A percentile compares a stretch with the other conserved stretches of the same genome.
phyloP scores from a whole-genome alignment of 2,113 vertebrate genomes.

The Coracopsis vasa region DNA sequence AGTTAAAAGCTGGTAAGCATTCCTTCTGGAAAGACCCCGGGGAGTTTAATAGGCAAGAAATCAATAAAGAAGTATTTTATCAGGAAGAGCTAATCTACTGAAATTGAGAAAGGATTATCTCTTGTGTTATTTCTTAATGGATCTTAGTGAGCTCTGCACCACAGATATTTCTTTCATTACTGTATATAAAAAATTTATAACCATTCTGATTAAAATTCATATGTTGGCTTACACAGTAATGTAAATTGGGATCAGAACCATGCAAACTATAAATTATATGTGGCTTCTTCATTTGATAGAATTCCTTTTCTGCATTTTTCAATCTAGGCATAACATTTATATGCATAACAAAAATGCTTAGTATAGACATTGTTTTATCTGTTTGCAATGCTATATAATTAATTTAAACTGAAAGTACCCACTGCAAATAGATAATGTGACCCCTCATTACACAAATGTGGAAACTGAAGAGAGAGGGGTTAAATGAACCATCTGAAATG shows the following conservation, averaged over 20 bases:
- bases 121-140: neutral
- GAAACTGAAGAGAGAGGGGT: neutral
- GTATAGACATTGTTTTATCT: neutral
- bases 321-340: neutral
- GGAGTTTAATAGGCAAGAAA: constrained; percentile 7
- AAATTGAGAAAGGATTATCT: constrained; percentile 7
- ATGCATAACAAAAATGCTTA: neutral
- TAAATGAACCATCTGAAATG: neutral
- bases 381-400: neutral
- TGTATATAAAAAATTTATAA: neutral
- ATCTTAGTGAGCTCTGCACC: neutral
- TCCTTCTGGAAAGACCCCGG: neutral
- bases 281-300: neutral
- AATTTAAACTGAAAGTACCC: neutral
- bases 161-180: neutral
- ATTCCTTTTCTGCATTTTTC: neutral
- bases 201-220: neutral
- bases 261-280: neutral
- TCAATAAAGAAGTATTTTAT: constrained; percentile 13
- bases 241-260: neutral
- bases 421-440: neutral
- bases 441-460: neutral
- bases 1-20: constrained; percentile 11
- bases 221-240: neutral
- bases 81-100: neutral